Conservation (phyloP, 2,888 invertebrate genomes). For the Hirtodrosophila trivittata region DNA sequence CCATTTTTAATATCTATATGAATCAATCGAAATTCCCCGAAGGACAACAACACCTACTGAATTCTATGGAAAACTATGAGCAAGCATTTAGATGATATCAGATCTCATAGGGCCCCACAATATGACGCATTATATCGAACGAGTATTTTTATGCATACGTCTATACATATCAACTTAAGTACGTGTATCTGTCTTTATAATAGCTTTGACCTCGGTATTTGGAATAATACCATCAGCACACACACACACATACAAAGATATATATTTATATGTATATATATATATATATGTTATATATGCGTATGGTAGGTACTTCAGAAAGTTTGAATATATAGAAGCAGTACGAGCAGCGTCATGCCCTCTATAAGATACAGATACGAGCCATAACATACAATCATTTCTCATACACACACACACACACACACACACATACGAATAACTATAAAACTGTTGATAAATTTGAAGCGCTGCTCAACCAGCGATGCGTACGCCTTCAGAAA, state of each 20-base stretch:
- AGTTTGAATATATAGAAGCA: constrained; percentile 49
- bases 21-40: constrained; percentile 8
- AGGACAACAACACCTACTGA: constrained; percentile 17
- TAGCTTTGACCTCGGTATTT: constrained; percentile 37
- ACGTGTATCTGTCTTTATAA: constrained; percentile 42
- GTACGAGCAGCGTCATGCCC: constrained; percentile 35
- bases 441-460: constrained; percentile 54
- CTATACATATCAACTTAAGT: constrained; percentile 3
- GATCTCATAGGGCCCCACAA: constrained; percentile 4
- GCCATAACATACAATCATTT: constrained; percentile 24
- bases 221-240: constrained; percentile 40
- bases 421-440: neutral
- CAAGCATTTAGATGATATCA: constrained; percentile 11
- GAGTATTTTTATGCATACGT: constrained; percentile 17
- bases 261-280: neutral
- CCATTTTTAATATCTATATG: constrained; percentile 1
- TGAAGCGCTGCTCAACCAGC: constrained; percentile 49
- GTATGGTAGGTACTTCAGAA: constrained; percentile 51
- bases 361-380: constrained; percentile 37
- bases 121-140: constrained; percentile 42
- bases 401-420: constrained; percentile 7
- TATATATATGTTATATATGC: constrained; percentile 1
- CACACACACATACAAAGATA: constrained; percentile 6
- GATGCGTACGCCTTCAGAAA: constrained; percentile 71
- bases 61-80: constrained; percentile 40